Evolutionary conservation across 2,888 invertebrate genomes (phyloP), one percentile per base, ranked within the genome.

Genomic region (Idaea aversata): DNA sequence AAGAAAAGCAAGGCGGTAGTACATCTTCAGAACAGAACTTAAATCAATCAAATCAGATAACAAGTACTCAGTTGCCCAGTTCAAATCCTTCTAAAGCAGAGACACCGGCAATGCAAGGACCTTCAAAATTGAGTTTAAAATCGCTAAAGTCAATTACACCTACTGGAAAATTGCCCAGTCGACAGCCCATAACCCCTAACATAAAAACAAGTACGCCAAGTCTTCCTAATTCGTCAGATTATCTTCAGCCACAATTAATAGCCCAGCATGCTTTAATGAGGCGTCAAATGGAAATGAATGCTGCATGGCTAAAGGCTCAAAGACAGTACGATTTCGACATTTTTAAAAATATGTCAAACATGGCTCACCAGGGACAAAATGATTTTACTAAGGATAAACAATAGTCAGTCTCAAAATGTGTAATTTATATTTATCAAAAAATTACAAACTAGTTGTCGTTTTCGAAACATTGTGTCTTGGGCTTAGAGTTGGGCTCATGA

Each of bases 11-110:
- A 78, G 77, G 81, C 16, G 81, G 75, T 68, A 84, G 71, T 73
- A 72, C 77, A 68, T 67, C 76, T 57, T 69, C 80, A 63, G 93
- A 93, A 65, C 81, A 81, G 65, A 87, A 77, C 73, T 74, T 86
- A 6, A 89, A 87, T 74, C 93, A 93, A 70, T 87, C 90, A 59
- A 91, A 88, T 78, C 89, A 90, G 80, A 87, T 91, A 71, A 84
- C 89, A 47, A 93, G 89, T 75, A 86, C 89, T 25, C 91, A 91
- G 73, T 74, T 90, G 64, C 75, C 88, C 47, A 88, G 78, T 72
- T 74, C 86, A 36, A 87, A 77, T 77, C 67, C 79, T 63, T 68
- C 82, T 68, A 90, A 86, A 77, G 84, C 75, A 76, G 91, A 89
- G 70, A 73, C 84, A 36, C 79, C 85, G 6, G 72, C 79, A 25